Conservation (phyloP, 1,140 invertebrate genomes). For the Antheraea mylitta region DNA sequence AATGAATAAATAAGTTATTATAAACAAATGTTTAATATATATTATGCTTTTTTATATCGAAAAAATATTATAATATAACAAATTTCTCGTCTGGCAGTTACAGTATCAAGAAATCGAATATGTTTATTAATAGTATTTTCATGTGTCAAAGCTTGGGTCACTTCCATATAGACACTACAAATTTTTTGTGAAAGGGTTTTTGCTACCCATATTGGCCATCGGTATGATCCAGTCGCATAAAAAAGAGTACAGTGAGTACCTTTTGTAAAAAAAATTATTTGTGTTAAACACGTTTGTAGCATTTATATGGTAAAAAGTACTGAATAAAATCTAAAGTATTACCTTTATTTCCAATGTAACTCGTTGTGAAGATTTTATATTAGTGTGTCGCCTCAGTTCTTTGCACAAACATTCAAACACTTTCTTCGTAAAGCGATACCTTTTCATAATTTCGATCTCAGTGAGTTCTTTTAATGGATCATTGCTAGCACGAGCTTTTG, state of each 20-base stretch:
- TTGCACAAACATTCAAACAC: too few species aligned
- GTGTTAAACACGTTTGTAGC: background rate
- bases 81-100: conserved; percentile 17
- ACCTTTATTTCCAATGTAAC: conserved; percentile 17
- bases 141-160: conserved; percentile 16
- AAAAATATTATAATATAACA: background rate
- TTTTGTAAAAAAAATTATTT: conserved; percentile 17
- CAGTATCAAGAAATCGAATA: conserved; percentile 18
- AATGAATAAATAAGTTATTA: too few species aligned
- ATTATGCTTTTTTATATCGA: too few species aligned
- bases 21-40: too few species aligned
- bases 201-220: conserved; percentile 17
- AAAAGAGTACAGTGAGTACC: conserved; percentile 22
- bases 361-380: conserved; percentile 18
- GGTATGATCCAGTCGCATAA: conserved; percentile 19
- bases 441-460: conserved; percentile 11
- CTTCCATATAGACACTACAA: conserved; percentile 23
- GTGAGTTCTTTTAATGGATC: conserved; percentile 5
- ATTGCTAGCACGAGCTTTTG: too few species aligned
- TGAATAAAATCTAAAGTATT: too few species aligned
- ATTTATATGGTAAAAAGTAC: too few species aligned
- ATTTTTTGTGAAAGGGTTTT: conserved; percentile 25
- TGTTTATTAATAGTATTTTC: conserved; percentile 18
- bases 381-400: background rate
- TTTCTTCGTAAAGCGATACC: conserved; percentile 11